phyloP scores from a whole-genome alignment of 2,113 vertebrate genomes.

The Dendropsophus ebraccatus region DNA sequence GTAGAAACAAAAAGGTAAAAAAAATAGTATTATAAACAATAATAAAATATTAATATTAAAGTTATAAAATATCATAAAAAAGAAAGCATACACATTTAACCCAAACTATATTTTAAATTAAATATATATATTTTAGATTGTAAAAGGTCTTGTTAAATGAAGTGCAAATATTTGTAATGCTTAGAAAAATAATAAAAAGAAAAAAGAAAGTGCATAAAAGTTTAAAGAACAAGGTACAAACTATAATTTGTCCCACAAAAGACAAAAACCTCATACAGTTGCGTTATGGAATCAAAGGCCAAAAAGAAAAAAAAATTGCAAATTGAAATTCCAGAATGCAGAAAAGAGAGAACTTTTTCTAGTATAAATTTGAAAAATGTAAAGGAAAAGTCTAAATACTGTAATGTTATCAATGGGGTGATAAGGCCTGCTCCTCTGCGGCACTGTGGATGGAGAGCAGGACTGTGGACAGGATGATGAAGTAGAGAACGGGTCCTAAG shows the following conservation, averaged over 20 bases:
- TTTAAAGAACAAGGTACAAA: background rate
- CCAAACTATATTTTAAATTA: background rate
- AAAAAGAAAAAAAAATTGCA: background rate
- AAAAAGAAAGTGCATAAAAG: too few species aligned
- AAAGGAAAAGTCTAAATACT: background rate
- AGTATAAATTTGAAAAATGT: background rate
- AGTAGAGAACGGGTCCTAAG: conserved; percentile 5
- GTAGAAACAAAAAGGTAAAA: too few species aligned
- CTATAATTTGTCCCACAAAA: background rate
- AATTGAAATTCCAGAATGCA: background rate
- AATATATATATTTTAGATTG: background rate
- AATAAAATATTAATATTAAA: too few species aligned
- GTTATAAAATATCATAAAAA: too few species aligned
- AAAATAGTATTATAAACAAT: too few species aligned
- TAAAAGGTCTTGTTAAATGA: background rate
- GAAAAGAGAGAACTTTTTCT: background rate
- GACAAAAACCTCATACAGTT: background rate
- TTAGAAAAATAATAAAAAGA: too few species aligned
- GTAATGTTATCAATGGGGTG: background rate
- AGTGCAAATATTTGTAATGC: too few species aligned
- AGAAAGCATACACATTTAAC: too few species aligned
- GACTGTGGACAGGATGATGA: conserved; percentile 43
- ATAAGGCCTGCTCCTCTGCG: background rate
- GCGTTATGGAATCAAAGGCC: background rate
- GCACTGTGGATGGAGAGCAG: background rate